These are phyloP conservation scores for Latheticus oryzae DNA, from an alignment of 2,888 invertebrate genomes.

Conservation along the genomic window DNA sequence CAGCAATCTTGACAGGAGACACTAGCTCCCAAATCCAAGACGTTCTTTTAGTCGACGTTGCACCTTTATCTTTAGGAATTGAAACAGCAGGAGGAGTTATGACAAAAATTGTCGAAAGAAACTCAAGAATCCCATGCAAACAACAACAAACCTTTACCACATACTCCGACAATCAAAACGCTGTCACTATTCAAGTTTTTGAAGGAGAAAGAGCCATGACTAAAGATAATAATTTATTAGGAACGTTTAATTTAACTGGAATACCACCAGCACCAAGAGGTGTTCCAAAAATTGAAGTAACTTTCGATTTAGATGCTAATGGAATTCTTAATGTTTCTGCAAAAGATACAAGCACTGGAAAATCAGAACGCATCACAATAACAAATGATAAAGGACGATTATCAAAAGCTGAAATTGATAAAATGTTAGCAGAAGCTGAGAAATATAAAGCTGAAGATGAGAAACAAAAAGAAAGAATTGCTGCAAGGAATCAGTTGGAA, in stretches of 20 bases:
- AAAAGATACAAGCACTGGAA: conserved; percentile 82
- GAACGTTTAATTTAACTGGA: conserved; percentile 83
- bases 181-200: conserved; percentile 87
- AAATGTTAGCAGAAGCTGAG: conserved; percentile 85
- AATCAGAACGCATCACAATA: conserved; percentile 84
- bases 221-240: conserved; percentile 87
- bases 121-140: conserved; percentile 83
- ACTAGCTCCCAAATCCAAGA: conserved; percentile 80
- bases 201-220: conserved; percentile 93
- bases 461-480: conserved; percentile 74
- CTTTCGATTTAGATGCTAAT: conserved; percentile 91
- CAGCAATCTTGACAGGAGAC: conserved; percentile 85
- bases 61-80: conserved; percentile 81
- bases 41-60: conserved; percentile 84
- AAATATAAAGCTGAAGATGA: conserved; percentile 83
- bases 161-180: conserved; percentile 91
- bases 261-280: conserved; percentile 89
- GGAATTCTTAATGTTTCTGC: conserved; percentile 87
- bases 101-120: conserved; percentile 87
- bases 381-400: conserved; percentile 88
- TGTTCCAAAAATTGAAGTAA: conserved; percentile 80
- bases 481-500: conserved; percentile 82
- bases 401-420: conserved; percentile 87
- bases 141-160: conserved; percentile 88
- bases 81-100: conserved; percentile 89